These are phyloP conservation scores for Trachemys scripta DNA, from an alignment of 2,113 vertebrate species.

Conservation along the genomic window DNA sequence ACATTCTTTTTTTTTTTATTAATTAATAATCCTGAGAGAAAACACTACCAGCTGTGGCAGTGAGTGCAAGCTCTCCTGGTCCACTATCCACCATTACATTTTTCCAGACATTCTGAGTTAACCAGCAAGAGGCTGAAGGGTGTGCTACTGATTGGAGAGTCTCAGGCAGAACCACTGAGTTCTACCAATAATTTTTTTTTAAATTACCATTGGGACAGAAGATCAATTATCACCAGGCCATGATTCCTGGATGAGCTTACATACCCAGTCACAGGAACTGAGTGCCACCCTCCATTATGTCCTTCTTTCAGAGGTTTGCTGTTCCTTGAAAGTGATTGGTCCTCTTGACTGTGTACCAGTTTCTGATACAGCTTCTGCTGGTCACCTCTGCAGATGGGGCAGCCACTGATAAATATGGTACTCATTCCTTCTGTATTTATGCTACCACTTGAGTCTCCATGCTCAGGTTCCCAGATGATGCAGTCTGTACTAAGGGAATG, in stretches of 20 bases:
- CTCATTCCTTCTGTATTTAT: neutral
- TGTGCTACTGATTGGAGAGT: neutral
- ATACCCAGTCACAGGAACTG: neutral
- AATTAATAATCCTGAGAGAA: neutral
- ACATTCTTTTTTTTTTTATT: neutral
- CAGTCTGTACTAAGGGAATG: no score
- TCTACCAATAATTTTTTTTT: neutral
- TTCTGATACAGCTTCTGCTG: neutral
- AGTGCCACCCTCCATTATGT: accelerated
- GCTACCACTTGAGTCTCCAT: no score
- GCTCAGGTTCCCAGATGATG: no score
- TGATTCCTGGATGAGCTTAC: neutral
- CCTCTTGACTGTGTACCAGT: neutral
- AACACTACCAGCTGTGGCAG: neutral
- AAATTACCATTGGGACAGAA: accelerated
- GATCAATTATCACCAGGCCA: neutral
- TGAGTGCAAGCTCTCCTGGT: neutral
- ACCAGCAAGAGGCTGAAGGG: neutral
- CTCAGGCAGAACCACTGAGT: neutral
- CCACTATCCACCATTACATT: neutral
- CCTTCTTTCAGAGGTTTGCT: neutral
- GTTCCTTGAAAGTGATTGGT: neutral
- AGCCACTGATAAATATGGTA: neutral
- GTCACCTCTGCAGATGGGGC: neutral
- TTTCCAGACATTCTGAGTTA: neutral